Conservation (phyloP, 1,140 invertebrate species). For the Aporrectodea caliginosa region DNA sequence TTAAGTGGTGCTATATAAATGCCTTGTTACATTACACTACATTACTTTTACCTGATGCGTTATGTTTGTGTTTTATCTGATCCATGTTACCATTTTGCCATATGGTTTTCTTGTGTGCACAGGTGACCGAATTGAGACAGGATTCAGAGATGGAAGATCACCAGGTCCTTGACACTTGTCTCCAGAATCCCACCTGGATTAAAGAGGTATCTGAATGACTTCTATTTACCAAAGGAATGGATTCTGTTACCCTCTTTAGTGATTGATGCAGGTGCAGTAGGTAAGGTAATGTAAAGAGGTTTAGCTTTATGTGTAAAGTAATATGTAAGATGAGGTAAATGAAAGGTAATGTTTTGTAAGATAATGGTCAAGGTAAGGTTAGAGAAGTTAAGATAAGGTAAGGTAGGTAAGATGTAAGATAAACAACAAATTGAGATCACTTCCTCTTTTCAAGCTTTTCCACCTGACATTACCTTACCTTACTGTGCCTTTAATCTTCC, state of each 20-base stretch:
- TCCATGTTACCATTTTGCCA: no score
- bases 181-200: background rate
- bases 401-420: no score
- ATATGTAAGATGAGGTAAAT: no score
- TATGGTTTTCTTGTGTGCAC: no score
- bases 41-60: background rate
- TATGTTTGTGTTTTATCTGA: background rate
- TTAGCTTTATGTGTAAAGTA: no score
- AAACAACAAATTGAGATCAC: no score
- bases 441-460: no score
- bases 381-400: background rate
- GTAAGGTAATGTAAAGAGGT: no score
- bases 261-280: background rate
- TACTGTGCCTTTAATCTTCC: no score
- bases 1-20: no score
- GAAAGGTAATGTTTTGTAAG: background rate
- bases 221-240: background rate
- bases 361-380: background rate
- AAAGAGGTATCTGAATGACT: background rate
- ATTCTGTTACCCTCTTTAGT: background rate
- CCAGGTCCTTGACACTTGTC: background rate
- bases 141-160: background rate
- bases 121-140: background rate
- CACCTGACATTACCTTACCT: no score
- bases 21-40: background rate